Conservation (phyloP, 2,888 invertebrate species). For the Rugalucina vietnamica region DNA sequence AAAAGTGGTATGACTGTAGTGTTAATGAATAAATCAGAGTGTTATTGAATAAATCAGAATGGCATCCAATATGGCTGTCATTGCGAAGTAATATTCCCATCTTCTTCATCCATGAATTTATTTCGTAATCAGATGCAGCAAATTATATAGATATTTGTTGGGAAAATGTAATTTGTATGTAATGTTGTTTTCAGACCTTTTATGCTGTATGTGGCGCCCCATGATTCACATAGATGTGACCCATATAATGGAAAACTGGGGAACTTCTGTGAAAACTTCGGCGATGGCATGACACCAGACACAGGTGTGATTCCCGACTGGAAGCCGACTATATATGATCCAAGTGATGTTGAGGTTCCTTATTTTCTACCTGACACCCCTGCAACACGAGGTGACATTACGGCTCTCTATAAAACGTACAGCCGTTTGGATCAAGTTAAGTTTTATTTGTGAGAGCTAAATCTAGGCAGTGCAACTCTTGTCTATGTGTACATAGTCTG, state of each 20-base stretch:
- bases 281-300: constrained; percentile 90
- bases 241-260: constrained; percentile 90
- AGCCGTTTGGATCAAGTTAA: constrained; percentile 94
- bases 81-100: too few species aligned
- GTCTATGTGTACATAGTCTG: too few species aligned
- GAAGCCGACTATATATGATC: constrained; percentile 93
- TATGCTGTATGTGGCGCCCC: constrained; percentile 93
- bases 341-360: constrained; percentile 92
- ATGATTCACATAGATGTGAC: constrained; percentile 96
- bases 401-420: constrained; percentile 95
- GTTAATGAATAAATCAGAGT: too few species aligned
- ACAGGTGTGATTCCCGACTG: constrained; percentile 95
- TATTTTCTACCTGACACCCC: constrained; percentile 93
- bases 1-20: too few species aligned
- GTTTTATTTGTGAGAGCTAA: too few species aligned
- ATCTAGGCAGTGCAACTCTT: too few species aligned
- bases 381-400: constrained; percentile 91
- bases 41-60: too few species aligned
- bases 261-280: constrained; percentile 94
- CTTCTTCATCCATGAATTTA: too few species aligned
- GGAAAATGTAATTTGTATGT: too few species aligned
- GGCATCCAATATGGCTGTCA: too few species aligned
- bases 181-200: constrained; percentile 85
- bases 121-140: too few species aligned
- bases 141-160: too few species aligned